Conservation (phyloP, 2,888 invertebrate species). For the Choristoneura rosaceana region DNA sequence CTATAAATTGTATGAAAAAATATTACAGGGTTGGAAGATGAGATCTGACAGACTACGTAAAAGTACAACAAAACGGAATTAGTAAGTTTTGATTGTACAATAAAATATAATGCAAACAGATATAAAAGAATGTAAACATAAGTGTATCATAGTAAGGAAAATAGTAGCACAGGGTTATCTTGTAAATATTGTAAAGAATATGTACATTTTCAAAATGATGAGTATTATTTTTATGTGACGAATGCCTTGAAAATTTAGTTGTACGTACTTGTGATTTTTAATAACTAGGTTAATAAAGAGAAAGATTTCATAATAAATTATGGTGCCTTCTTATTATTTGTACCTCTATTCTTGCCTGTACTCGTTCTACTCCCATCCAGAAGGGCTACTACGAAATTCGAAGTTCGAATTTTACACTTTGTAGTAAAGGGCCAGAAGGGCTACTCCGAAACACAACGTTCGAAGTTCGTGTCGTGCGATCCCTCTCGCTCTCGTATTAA, state of each 20-base stretch:
- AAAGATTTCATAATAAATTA: constrained; percentile 52
- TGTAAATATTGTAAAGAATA: constrained; percentile 53
- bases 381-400: no score
- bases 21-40: not conserved
- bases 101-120: not conserved
- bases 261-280: constrained; percentile 63
- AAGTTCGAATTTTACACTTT: no score
- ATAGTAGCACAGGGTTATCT: constrained; percentile 37
- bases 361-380: no score
- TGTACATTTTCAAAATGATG: constrained; percentile 56
- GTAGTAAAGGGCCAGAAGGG: no score
- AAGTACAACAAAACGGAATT: not conserved
- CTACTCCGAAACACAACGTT: no score
- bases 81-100: not conserved
- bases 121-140: not conserved
- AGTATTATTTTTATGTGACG: constrained; percentile 55
- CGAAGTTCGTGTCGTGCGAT: no score
- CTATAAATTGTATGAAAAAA: not conserved
- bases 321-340: constrained; percentile 4
- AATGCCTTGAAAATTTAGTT: constrained; percentile 68
- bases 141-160: constrained; percentile 1
- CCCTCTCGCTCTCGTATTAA: no score
- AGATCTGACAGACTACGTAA: not conserved
- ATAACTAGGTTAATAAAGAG: constrained; percentile 61
- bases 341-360: no score